phyloP scores from a whole-genome alignment of 1,140 invertebrate species.

The Monochamus saltuarius region DNA sequence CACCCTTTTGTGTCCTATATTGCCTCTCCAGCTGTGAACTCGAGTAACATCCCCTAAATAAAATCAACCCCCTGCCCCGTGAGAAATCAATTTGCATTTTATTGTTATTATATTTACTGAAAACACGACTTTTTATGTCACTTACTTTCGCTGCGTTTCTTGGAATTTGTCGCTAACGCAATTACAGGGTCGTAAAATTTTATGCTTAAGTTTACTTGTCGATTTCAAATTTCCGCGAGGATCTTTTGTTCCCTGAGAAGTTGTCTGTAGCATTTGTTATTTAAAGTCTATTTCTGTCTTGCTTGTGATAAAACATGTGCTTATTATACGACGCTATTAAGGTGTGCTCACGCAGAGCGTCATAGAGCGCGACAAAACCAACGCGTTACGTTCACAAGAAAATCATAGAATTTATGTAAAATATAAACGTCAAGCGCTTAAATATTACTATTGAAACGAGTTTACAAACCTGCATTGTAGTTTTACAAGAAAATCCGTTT shows the following conservation, averaged over 20 bases:
- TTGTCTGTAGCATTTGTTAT: neutral
- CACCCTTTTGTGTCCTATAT: constrained; percentile 32
- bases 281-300: too few species aligned
- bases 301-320: too few species aligned
- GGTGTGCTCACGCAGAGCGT: too few species aligned
- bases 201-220: neutral
- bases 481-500: too few species aligned
- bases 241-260: neutral
- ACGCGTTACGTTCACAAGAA: too few species aligned
- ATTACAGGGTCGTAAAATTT: constrained; percentile 42
- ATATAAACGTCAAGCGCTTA: too few species aligned
- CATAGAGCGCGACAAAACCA: too few species aligned
- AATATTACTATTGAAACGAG: too few species aligned
- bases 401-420: too few species aligned
- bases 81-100: constrained; percentile 51
- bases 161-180: constrained; percentile 41
- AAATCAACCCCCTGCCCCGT: constrained; percentile 41
- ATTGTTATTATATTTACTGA: constrained; percentile 50
- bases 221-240: constrained; percentile 4
- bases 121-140: constrained; percentile 46
- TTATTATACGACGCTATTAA: too few species aligned
- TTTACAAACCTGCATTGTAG: too few species aligned
- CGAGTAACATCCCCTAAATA: constrained; percentile 31
- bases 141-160: constrained; percentile 31
- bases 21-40: constrained; percentile 41